Evolutionary conservation across 2,797 vertebrate species (phyloP).

Genomic region (Galago senegalensis): DNA sequence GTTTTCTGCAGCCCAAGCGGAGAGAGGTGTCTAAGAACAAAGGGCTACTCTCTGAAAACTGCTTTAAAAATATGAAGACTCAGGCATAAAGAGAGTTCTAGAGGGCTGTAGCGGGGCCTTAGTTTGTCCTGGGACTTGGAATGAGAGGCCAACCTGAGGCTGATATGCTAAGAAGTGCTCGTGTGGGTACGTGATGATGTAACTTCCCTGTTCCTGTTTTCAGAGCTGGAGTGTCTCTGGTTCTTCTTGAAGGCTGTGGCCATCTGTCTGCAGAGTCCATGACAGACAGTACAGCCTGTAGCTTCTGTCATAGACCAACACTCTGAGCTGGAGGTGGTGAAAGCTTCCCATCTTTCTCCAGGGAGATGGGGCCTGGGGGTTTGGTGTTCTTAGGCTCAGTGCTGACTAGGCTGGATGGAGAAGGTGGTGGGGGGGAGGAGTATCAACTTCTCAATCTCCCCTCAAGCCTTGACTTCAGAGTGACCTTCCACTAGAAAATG

Average conservation of each 20-base stretch:
- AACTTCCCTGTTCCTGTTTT: background rate
- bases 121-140: background rate
- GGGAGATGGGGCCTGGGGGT: background rate
- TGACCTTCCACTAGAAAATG: background rate
- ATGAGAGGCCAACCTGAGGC: background rate
- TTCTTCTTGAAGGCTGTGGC: background rate
- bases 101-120: background rate
- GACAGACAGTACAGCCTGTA: background rate
- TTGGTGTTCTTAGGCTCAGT: background rate
- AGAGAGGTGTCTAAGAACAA: background rate
- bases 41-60: background rate
- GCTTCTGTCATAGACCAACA: background rate
- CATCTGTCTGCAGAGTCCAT: background rate
- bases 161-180: background rate
- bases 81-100: background rate
- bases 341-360: background rate
- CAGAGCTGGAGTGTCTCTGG: background rate
- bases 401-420: background rate
- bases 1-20: background rate
- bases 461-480: background rate
- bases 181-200: background rate
- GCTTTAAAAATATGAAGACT: background rate
- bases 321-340: background rate
- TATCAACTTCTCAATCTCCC: background rate
- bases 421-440: background rate